Evolutionary conservation across 2,888 invertebrate species (phyloP), one percentile per base, ranked within the genome.

Genomic region (Uloborus plumipes): DNA sequence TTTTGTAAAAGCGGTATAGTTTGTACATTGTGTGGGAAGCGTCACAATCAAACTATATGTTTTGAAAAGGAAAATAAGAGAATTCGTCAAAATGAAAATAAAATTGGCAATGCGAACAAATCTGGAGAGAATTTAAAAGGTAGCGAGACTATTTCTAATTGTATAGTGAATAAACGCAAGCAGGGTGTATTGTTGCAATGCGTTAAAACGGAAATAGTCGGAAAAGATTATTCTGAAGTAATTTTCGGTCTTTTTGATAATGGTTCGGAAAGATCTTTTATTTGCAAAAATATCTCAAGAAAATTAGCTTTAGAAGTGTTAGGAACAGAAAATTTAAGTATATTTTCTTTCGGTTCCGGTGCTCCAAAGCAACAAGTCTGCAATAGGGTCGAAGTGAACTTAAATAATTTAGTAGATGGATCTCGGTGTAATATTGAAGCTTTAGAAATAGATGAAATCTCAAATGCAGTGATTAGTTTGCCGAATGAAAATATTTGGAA

Each of bases 361-460:
- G 6, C 3, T n/a, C 53, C 16, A 16, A 53, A 53, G 53, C n/a
- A 16, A n/a, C 53, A 53, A n/a, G n/a, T 53, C 6, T 53, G 53
- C n/a, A 15, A n/a, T 2, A 53, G n/a, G 53, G 53, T 53, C 16
- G 53, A 53, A 53, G n/a, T 53, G 53, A 53, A 53, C 3, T 53
- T 53, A n/a, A 15, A 15, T 1, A 53, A 53, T 53, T 16, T 53
- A 16, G 15, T 53, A n/a, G 53, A 53, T n/a, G 53, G 59, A 18
- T 20, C 14, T 3, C 9, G 20, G 1, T 4, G n/a, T n/a, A 22
- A 9, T 14, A 20, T 59, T 20, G 7, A 59, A 11, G 59, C 59
- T 7, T 59, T 59, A 22, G 59, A 18, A 59, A 59, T 18, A 13
- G 22, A 18, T 59, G 59, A 59, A 59, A 59, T 59, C 14, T 59